Evolutionary conservation across 2,797 vertebrate genomes (phyloP).

Genomic region (Betta splendens): DNA sequence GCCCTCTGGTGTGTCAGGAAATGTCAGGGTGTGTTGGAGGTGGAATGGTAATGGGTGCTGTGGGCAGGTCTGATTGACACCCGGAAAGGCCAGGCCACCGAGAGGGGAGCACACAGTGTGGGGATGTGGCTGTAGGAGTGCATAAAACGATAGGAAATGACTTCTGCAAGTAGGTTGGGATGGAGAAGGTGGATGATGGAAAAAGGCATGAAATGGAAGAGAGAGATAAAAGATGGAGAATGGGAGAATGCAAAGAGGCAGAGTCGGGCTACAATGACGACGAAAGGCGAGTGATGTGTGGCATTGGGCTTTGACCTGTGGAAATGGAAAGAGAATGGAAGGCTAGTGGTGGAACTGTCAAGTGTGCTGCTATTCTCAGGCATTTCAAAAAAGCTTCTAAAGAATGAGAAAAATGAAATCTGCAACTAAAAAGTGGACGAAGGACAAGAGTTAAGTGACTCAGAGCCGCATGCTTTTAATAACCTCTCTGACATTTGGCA

Average conservation of each 20-base stretch:
- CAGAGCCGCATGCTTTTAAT: neutral
- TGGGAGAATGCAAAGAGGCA: neutral
- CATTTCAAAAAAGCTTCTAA: neutral
- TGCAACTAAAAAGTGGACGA: slow-evolving; percentile 1
- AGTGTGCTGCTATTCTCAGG: neutral
- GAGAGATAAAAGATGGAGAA: neutral
- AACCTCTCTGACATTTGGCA: neutral
- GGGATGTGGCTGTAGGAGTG: slow-evolving; percentile 5
- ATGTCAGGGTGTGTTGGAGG: slow-evolving; percentile 73
- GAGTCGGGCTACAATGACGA: neutral
- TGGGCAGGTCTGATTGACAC: slow-evolving; percentile 72
- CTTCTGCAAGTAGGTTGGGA: slow-evolving; percentile 37
- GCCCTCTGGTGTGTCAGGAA: slow-evolving; percentile 64
- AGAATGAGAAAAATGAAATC: slow-evolving; percentile 7
- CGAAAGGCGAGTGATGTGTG: neutral
- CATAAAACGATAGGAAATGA: slow-evolving; percentile 32
- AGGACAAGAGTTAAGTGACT: neutral
- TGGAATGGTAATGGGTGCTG: slow-evolving; percentile 74
- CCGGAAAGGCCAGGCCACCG: slow-evolving; percentile 66
- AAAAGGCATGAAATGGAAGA: slow-evolving; percentile 6
- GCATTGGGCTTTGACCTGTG: neutral
- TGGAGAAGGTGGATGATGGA: slow-evolving; percentile 14
- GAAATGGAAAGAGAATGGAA: slow-evolving; percentile 8
- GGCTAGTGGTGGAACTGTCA: slow-evolving; percentile 1
- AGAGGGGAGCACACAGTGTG: slow-evolving; percentile 25